Percentiles rank a stretch among this genome's conserved stretches.
Evolutionary conservation across 2,888 invertebrate species (phyloP).

Genomic region (Ferdinandea cuprea): DNA sequence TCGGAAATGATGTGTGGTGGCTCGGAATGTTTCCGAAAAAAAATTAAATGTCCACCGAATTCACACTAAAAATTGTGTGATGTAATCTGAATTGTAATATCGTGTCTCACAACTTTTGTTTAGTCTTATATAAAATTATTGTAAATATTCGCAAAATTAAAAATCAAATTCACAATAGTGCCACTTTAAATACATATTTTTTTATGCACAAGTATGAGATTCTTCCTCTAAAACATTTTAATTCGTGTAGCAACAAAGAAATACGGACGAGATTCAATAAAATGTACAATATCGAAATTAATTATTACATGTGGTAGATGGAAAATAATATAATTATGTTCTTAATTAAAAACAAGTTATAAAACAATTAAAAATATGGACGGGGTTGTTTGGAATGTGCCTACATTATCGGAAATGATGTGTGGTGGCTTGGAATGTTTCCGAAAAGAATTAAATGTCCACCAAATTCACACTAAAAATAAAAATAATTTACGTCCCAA

Average conservation of each 20-base stretch:
- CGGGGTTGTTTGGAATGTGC: slow-evolving; percentile 59
- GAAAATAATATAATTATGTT: no score
- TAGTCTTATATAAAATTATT: slow-evolving; percentile 13
- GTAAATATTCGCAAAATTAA: neutral
- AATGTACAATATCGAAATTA: neutral
- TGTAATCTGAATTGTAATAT: slow-evolving; percentile 46
- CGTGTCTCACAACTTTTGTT: slow-evolving; percentile 45
- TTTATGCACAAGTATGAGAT: no score
- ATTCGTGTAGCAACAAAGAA: slow-evolving; percentile 1
- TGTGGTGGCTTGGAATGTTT: slow-evolving; percentile 22
- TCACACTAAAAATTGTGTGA: no score
- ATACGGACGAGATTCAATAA: neutral
- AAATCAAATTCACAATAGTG: slow-evolving; percentile 20
- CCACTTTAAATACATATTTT: neutral
- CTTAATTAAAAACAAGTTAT: neutral
- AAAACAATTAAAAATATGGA: slow-evolving; percentile 26
- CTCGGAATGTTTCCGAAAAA: no score
- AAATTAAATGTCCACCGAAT: no score
- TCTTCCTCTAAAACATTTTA: neutral
- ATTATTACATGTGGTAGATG: neutral
- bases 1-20: no score
- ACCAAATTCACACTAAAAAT: slow-evolving; percentile 19
- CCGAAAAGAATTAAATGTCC: slow-evolving; percentile 18
- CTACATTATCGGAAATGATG: slow-evolving; percentile 3
- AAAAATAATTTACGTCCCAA: slow-evolving; percentile 43